phyloP scores from a whole-genome alignment of 2,113 vertebrate genomes.

The Odontophorus gujanensis region DNA sequence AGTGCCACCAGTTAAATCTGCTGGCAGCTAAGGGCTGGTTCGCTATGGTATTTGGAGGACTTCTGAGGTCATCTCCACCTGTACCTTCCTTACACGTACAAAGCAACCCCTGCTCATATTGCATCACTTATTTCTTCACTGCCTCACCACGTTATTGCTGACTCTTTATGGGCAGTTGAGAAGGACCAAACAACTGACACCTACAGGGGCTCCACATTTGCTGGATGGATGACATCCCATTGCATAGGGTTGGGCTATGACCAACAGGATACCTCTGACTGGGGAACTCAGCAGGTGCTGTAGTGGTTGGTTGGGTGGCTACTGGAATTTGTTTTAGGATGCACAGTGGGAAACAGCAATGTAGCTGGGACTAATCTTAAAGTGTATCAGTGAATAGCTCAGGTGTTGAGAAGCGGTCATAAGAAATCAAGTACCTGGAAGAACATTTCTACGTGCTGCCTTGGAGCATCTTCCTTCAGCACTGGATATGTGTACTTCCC shows the following conservation, averaged over 20 bases:
- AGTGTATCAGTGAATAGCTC: not conserved
- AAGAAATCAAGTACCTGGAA: conserved; percentile 85
- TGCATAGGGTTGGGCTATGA: not conserved
- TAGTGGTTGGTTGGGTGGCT: not conserved
- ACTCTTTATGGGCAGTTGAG: fast-evolving
- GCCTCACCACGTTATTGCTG: not conserved
- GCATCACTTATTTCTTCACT: not conserved
- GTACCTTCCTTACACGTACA: not conserved
- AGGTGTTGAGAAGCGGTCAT: not conserved
- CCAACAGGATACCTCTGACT: not conserved
- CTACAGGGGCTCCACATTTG: not conserved
- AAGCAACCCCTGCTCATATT: not conserved
- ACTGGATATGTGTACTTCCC: conserved; percentile 95
- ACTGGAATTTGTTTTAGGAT: not conserved
- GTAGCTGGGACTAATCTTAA: not conserved
- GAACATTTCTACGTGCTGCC: conserved; percentile 94
- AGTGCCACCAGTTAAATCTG: not conserved
- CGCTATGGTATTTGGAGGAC: not conserved
- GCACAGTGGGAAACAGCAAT: fast-evolving
- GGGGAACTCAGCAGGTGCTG: not conserved
- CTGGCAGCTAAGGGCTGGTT: not conserved
- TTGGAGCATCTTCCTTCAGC: conserved; percentile 91
- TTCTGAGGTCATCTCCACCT: not conserved
- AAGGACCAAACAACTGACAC: not conserved
- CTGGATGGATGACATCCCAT: not conserved